Base-by-base conservation (phyloP, 2,113 vertebrate species). In the Epinephelus moara region DNA sequence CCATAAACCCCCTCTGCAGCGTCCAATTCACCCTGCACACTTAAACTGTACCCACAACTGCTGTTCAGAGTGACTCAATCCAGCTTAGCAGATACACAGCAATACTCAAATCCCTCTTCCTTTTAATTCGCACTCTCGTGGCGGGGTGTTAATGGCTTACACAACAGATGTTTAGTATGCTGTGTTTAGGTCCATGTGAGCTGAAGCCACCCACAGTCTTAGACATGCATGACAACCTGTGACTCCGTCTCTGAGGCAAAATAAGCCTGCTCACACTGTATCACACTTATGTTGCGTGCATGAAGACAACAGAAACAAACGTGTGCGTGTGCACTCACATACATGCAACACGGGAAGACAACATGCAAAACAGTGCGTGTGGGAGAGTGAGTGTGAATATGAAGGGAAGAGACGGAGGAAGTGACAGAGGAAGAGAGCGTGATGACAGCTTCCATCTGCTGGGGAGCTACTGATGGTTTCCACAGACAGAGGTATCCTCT, bases 101-200 rank as follows among this genome's bases (percentile, higher is more conserved):
- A 69, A 72, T 80, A 62, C 84, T 86, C 80, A 85, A 82, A 87
- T 85, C 82, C 77, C 80, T 84, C 86, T 78, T 80, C 78, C 75
- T 81, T 89, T 83, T 84, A 88, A 91, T 88, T 92, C n/a, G 4
- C 87, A 59, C 80, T 87, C 76, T 84, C 67, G 12, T 88, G 78
- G 83, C 4, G 63, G 87, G 89, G 83, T 83, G 90, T 82, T 91
- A 94, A 91, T 91, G 80, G 81, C 86, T 91, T 87, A 89, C 85
- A 91, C 80, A 87, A 85, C 93, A 94, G 90, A 91, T 91, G 90
- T 92, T 93, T 87, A 75, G 70, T 69, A 81, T 86, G 85, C 90
- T 80, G 74, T 13, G 61, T 87, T 86, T 73, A 75, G 37, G 80
- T 89, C 78, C 84, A 81, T 71, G 78, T 76, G 76, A 91, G 80